These are phyloP conservation scores for Meloe dianella DNA, from an alignment of 2,888 invertebrate genomes.

Conservation along the genomic window DNA sequence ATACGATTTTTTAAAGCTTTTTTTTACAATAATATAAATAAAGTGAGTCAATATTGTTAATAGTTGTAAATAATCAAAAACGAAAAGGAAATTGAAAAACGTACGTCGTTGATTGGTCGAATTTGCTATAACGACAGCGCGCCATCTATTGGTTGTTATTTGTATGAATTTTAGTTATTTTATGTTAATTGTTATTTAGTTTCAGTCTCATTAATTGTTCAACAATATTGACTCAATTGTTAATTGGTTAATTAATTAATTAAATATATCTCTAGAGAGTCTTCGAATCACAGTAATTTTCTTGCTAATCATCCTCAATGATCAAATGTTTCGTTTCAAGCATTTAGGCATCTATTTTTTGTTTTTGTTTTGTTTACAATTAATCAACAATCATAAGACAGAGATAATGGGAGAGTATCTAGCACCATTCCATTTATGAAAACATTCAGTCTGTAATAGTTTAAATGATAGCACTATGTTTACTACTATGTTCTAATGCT, in stretches of 20 bases:
- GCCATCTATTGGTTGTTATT: background rate
- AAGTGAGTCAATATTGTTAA: background rate
- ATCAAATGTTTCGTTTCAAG: constrained; percentile 35
- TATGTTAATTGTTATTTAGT: too few relatives aligned
- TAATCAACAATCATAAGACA: constrained; percentile 40
- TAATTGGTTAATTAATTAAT: background rate
- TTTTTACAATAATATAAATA: constrained; percentile 8
- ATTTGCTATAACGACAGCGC: background rate
- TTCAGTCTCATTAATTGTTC: background rate
- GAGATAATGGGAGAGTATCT: constrained; percentile 28
- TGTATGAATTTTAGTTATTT: background rate
- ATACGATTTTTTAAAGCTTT: constrained; percentile 25
- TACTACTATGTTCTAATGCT: constrained; percentile 86
- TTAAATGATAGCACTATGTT: constrained; percentile 74
- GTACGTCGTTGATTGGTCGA: background rate
- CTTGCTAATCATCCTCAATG: constrained; percentile 30
- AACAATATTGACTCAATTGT: constrained; percentile 23
- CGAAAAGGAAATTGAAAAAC: too few relatives aligned
- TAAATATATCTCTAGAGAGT: background rate
- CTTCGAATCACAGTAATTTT: background rate
- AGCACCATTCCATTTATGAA: constrained; percentile 43
- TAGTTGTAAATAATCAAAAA: background rate
- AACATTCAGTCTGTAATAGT: constrained; percentile 29
- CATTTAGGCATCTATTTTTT: constrained; percentile 34
- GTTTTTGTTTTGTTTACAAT: background rate